Base-by-base conservation (phyloP, 2,888 invertebrate genomes). In the Lycophotia porphyrea region DNA sequence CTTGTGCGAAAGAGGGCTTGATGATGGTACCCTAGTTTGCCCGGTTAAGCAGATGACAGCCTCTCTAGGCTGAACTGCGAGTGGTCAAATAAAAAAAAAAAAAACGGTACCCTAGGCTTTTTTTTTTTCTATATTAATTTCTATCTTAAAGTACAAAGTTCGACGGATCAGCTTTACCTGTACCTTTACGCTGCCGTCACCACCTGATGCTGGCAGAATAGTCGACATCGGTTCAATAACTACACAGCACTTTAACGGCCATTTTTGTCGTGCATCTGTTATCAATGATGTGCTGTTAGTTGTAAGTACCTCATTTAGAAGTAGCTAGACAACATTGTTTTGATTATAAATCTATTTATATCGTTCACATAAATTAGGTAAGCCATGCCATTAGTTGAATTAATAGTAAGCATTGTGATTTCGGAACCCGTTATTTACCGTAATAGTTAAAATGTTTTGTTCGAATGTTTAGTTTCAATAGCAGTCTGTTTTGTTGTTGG, bases 381-480 rank as follows among this genome's bases (percentile, higher is more conserved):
- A 81, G 85, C 81, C 82, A 65, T 74, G 49, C 58, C 60, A 81
- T 81, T 85, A 76, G 42, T 68, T 69, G 49, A 85, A 76, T 76
- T 81, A 58, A 34, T 58, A 80, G 63, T 74, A 75, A 85, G 71
- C 68, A 71, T 76, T 72, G 61, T 77, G 74, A 86, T 87, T 85
- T 74, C 52, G 34, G 67, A 73, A 77, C 47, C 73, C 71, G 61
- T 66, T 81, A 76, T 75, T 85, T 82, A 77, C 61, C 27, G 58
- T 71, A 71, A 76, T 79, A 85, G 77, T 88, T 80, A 71, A 70
- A 85, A 88, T 78, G 84, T 78, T 86, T 86, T 73, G 74, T 70
- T 80, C 49, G 58, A 85, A 44, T 63, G 75, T 74, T 84, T 81
- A 66, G 63, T 49, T 77, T 71, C 61, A 76, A 70, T 69, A 66